Conservation (phyloP, 2,113 vertebrate genomes). For the Hucho hucho region DNA sequence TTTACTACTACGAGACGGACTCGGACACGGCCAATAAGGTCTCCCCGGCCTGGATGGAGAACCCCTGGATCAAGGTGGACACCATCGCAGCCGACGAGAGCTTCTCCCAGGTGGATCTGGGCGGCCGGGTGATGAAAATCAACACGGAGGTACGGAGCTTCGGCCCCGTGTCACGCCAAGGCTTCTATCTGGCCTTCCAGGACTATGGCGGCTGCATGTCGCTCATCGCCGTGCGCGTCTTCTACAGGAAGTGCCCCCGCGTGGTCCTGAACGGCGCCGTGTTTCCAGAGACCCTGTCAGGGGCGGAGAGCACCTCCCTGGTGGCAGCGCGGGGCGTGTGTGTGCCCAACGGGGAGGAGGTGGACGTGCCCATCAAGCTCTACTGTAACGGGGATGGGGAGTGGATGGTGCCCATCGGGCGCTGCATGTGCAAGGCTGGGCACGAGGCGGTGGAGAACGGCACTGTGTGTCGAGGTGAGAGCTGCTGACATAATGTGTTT, state of each 20-base stretch:
- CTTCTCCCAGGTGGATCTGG: constrained; percentile 94
- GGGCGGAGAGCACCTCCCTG: constrained; percentile 93
- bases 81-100: constrained; percentile 94
- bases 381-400: constrained; percentile 96
- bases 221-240: constrained; percentile 89
- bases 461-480: constrained; percentile 87
- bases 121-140: constrained; percentile 94
- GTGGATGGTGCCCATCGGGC: constrained; percentile 95
- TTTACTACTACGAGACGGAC: constrained; percentile 92
- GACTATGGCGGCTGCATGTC: constrained; percentile 98
- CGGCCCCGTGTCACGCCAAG: constrained; percentile 87
- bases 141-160: constrained; percentile 95
- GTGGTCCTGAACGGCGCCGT: constrained; percentile 87
- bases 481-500: not conserved
- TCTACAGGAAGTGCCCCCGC: constrained; percentile 90
- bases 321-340: constrained; percentile 90
- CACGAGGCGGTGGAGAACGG: constrained; percentile 86
- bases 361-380: constrained; percentile 94
- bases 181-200: constrained; percentile 97
- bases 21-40: constrained; percentile 82
- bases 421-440: constrained; percentile 91
- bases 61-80: constrained; percentile 95
- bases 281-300: constrained; percentile 92
- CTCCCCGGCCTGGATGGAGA: constrained; percentile 94
- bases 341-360: constrained; percentile 89